Percentiles rank a stretch among this genome's conserved stretches.
Conservation (phyloP, 2,888 invertebrate species). For the Agrochola circellaris region DNA sequence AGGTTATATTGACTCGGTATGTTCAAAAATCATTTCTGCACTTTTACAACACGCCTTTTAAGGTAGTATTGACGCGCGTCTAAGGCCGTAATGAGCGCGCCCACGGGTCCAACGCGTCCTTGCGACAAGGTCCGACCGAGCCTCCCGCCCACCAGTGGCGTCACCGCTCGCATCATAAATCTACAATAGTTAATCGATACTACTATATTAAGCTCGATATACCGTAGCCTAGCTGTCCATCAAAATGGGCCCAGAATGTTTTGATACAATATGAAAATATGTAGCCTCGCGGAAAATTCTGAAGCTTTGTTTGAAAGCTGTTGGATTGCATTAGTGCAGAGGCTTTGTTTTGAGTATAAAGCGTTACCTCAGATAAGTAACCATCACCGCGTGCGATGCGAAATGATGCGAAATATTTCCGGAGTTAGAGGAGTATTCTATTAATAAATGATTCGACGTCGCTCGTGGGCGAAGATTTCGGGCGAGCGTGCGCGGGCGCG, state of each 20-base stretch:
- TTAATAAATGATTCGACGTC: constrained; percentile 89
- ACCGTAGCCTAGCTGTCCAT: constrained; percentile 38
- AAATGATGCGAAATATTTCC: constrained; percentile 91
- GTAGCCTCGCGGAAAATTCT: constrained; percentile 18
- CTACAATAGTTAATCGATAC: constrained; percentile 51
- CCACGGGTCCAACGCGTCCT: constrained; percentile 84
- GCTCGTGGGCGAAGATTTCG: constrained; percentile 89
- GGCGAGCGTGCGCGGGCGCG: constrained; percentile 82
- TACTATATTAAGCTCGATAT: constrained; percentile 53
- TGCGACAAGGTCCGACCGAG: constrained; percentile 86
- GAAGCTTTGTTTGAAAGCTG: constrained; percentile 46
- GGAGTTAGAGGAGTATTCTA: constrained; percentile 90
- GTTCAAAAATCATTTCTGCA: constrained; percentile 62
- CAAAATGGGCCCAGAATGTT: constrained; percentile 7
- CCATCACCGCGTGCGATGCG: constrained; percentile 85
- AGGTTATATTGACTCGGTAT: constrained; percentile 60
- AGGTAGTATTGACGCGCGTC: constrained; percentile 79
- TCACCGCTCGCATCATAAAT: constrained; percentile 62
- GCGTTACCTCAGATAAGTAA: constrained; percentile 85
- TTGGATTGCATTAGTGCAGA: constrained; percentile 29
- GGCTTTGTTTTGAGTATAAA: constrained; percentile 70
- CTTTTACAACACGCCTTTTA: constrained; percentile 75
- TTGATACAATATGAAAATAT: constrained; percentile 13
- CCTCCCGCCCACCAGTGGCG: constrained; percentile 81
- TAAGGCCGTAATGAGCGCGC: constrained; percentile 75